A percentile compares a stretch with the other conserved stretches of the same genome.
These are phyloP conservation scores for Trissonchulus sp. DNA, from an alignment of 2,888 invertebrate species.

Conservation along the genomic window DNA sequence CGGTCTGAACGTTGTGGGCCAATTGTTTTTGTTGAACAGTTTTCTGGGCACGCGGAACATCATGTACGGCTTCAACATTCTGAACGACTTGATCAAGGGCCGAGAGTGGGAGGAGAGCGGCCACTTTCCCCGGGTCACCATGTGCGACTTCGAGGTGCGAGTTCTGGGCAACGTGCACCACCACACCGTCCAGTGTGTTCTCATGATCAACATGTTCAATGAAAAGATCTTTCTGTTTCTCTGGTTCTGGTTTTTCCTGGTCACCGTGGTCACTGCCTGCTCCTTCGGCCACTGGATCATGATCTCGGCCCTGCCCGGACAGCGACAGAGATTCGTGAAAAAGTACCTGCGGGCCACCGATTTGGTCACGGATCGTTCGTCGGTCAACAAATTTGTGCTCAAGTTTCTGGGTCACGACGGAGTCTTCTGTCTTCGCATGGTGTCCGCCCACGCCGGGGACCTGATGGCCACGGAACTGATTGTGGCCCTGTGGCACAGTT, in stretches of 20 bases:
- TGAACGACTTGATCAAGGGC: conserved; percentile 50
- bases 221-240: conserved; percentile 51
- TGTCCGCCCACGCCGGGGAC: conserved; percentile 51
- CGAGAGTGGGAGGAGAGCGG: conserved; percentile 52
- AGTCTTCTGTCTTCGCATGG: conserved; percentile 52
- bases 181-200: conserved; percentile 51
- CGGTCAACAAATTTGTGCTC: conserved; percentile 52
- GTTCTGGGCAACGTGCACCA: conserved; percentile 54
- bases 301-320: conserved; percentile 49
- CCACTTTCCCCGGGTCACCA: conserved; percentile 52
- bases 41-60: conserved; percentile 53
- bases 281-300: conserved; percentile 51
- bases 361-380: conserved; percentile 51
- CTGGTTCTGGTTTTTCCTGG: conserved; percentile 51
- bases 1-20: conserved; percentile 50
- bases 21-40: conserved; percentile 52
- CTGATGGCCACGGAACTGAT: conserved; percentile 52
- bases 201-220: conserved; percentile 49
- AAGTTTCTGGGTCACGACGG: conserved; percentile 51
- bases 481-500: conserved; percentile 50
- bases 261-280: conserved; percentile 49
- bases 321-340: conserved; percentile 51
- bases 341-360: conserved; percentile 52
- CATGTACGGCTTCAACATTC: conserved; percentile 53
- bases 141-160: conserved; percentile 55